Evolutionary conservation across 2,797 vertebrate species (phyloP).

Genomic region (Yasuhikotakia modesta): DNA sequence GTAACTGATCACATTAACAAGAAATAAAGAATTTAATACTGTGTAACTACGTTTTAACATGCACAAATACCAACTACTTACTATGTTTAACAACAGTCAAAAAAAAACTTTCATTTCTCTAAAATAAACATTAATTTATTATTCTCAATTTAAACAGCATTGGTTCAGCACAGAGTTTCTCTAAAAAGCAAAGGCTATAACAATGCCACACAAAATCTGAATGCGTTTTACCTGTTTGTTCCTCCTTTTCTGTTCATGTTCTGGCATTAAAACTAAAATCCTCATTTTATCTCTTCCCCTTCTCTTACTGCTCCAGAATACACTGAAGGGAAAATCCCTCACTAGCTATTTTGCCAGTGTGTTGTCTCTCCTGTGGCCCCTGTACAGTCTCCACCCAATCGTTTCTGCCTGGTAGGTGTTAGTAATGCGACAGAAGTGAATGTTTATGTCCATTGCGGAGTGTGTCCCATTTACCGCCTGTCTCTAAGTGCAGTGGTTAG

Average conservation of each 20-base stretch:
- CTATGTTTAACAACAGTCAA: too few species aligned
- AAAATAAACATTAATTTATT: neutral
- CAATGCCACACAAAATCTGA: neutral
- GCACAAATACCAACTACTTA: neutral
- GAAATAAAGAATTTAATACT: neutral
- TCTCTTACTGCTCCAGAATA: conserved; percentile 15
- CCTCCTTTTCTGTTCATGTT: conserved; percentile 67
- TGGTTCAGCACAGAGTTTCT: neutral
- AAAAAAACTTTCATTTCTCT: neutral
- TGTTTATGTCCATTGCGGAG: conserved; percentile 64
- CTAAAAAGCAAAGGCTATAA: neutral
- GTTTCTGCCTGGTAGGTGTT: conserved; percentile 70
- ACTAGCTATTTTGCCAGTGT: neutral
- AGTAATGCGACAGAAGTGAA: conserved; percentile 70
- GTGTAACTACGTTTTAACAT: neutral
- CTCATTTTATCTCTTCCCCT: conserved; percentile 64
- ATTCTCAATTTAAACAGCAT: neutral
- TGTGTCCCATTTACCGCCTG: neutral
- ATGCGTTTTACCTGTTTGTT: conserved; percentile 67
- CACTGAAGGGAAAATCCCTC: neutral
- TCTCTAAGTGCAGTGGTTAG: conserved; percentile 18
- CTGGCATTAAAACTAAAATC: conserved; percentile 73
- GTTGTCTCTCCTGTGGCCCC: neutral
- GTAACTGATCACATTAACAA: conserved; percentile 74
- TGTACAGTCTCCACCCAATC: conserved; percentile 62